Evolutionary conservation across 2,113 vertebrate genomes (phyloP).

Genomic region (Takifugu flavidus): DNA sequence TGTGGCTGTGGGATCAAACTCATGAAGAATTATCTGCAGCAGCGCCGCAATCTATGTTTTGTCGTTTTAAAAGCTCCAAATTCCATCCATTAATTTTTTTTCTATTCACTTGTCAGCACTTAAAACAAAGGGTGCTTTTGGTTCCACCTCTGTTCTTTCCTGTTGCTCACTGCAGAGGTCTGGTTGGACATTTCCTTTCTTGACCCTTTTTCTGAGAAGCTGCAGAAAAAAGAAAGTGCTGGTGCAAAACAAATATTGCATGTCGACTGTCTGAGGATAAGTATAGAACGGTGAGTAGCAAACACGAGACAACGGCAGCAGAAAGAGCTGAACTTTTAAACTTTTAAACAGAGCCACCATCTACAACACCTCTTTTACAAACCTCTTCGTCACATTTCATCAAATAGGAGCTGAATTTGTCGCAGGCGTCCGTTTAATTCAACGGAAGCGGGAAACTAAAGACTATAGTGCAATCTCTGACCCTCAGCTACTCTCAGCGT

Average conservation of each 20-base stretch:
- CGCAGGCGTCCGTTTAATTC: slow-evolving; percentile 44
- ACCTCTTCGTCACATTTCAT: too few species aligned
- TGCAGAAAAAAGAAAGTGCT: slow-evolving; percentile 1
- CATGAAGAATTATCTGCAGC: background rate
- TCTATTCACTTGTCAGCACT: slow-evolving; percentile 28
- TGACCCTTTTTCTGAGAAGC: slow-evolving; percentile 4
- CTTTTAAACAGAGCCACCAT: slow-evolving; percentile 21
- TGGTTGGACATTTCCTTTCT: slow-evolving; percentile 17
- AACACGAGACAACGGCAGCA: slow-evolving; percentile 1
- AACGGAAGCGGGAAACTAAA: slow-evolving; percentile 33
- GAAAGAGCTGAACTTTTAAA: slow-evolving; percentile 16
- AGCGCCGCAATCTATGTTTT: slow-evolving; percentile 9
- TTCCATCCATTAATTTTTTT: slow-evolving; percentile 17
- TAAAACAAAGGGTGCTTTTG: slow-evolving; percentile 51
- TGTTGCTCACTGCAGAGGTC: slow-evolving; percentile 22
- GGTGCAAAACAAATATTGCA: slow-evolving; percentile 14
- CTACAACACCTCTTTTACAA: slow-evolving; percentile 40
- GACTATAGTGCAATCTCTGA: slow-evolving; percentile 38
- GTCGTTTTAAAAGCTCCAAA: slow-evolving; percentile 16
- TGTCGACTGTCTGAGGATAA: background rate
- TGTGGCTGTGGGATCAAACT: background rate
- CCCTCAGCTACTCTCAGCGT: slow-evolving; percentile 20
- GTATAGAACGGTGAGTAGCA: slow-evolving; percentile 1
- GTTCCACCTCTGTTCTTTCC: slow-evolving; percentile 37
- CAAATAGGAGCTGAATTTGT: slow-evolving; percentile 23